These are phyloP conservation scores for Gobionotothen gibberifrons DNA, from an alignment of 2,797 vertebrate species.

Conservation along the genomic window DNA sequence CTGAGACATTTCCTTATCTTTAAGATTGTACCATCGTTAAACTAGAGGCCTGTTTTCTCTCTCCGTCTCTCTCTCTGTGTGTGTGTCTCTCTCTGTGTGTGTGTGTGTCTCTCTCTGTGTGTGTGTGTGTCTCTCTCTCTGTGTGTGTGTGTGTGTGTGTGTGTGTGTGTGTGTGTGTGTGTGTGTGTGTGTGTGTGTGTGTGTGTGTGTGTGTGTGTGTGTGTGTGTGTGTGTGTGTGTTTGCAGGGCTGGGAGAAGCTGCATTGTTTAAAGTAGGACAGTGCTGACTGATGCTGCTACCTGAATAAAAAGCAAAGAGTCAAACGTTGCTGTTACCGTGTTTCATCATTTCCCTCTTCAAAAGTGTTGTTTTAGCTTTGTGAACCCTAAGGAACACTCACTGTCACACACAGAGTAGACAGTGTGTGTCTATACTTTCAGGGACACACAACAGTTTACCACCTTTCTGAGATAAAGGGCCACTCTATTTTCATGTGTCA, in stretches of 20 bases:
- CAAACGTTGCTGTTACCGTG: constrained; percentile 35
- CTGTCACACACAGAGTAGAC: neutral
- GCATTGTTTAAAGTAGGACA: constrained; percentile 62
- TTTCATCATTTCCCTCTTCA: constrained; percentile 35
- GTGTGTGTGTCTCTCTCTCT: too few relatives aligned
- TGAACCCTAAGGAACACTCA: constrained; percentile 1
- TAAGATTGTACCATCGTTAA: constrained; percentile 7
- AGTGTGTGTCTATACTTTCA: neutral
- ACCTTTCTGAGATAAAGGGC: neutral
- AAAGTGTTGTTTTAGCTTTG: constrained; percentile 17
- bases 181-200: too few relatives aligned
- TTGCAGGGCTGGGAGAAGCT: constrained; percentile 35
- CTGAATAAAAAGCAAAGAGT: constrained; percentile 77
- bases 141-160: too few relatives aligned
- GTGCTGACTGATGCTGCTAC: constrained; percentile 75
- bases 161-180: too few relatives aligned
- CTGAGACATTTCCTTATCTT: neutral
- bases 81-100: too few relatives aligned
- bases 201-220: too few relatives aligned
- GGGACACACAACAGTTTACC: constrained; percentile 1
- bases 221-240: constrained; percentile 15
- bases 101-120: too few relatives aligned
- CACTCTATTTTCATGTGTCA: neutral
- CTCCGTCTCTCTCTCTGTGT: neutral
- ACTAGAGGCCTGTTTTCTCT: constrained; percentile 14